Base-by-base conservation (phyloP, 1,140 invertebrate species). In the Streblospio benedicti region DNA sequence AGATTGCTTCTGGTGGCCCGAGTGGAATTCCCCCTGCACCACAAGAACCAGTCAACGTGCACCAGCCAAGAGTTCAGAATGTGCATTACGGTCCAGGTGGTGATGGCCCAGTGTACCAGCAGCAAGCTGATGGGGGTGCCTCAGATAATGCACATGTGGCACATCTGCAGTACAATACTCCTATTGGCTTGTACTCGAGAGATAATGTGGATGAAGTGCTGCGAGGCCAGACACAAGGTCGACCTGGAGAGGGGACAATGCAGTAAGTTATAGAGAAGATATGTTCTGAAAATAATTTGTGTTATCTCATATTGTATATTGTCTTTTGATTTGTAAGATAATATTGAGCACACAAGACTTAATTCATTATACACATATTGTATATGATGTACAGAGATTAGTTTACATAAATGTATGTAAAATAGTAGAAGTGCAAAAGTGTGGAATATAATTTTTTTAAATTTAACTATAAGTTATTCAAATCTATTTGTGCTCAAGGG, bases 131-230 rank as follows among this genome's bases (percentile, higher is more conserved):
- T 25, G 43, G 32, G 18, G 32, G 14, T 44, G 53, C 61, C 45
- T 47, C 49, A 30, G 57, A 59, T 18, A n/a, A 31, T 33, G 60
- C 61, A 31, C 49, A 45, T 32, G 82, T 91, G 73, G 85, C 57
- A 20, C 63, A 66, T 31, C 32, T 59, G 20, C 65, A 67, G 45
- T 67, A 67, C 57, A 67, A 67, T 53, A 53, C 64, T 23, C 65
- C 65, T n/a, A 66, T 67, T 31, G 62, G 62, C 12, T 45, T 67
- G 14, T 67, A 67, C 55, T 67, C 65, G 18, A 61, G 33, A 44
- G 41, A 63, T 33, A 67, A 65, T 41, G 61, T 65, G 25, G 31
- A 63, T 23, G 64, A 60, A 55, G 64, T 59, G n/a, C 38, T 66
- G 16, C 45, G 33, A 18, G 52, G 43, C n/a, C 62, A 64, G 41